Percentiles rank a stretch among this genome's conserved stretches.
These are phyloP conservation scores for Clepsis dumicolana DNA, from an alignment of 2,888 invertebrate genomes.

Conservation along the genomic window DNA sequence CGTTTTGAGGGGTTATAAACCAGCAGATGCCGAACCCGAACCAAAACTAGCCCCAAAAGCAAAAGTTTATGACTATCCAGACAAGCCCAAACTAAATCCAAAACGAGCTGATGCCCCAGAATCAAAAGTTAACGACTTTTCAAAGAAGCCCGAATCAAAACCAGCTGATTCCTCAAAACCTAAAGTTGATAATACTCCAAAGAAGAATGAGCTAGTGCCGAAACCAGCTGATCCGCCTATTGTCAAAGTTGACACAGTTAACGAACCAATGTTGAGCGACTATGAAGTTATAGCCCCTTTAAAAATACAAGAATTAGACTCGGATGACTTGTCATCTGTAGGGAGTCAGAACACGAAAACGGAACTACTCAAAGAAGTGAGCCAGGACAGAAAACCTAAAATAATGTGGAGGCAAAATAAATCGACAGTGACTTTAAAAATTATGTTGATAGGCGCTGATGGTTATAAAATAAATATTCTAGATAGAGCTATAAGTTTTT, in stretches of 20 bases:
- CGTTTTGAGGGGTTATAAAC: slow-evolving; percentile 44
- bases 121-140: not conserved
- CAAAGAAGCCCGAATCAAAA: slow-evolving; percentile 14
- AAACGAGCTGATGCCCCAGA: no score
- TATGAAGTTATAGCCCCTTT: slow-evolving; percentile 35
- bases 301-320: slow-evolving; percentile 53
- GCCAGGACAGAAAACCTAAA: slow-evolving; percentile 62
- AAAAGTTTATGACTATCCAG: not conserved
- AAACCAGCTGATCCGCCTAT: slow-evolving; percentile 2
- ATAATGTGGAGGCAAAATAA: slow-evolving; percentile 73
- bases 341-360: slow-evolving; percentile 44
- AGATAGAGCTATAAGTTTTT: slow-evolving; percentile 62
- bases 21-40: slow-evolving; percentile 16
- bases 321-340: slow-evolving; percentile 57
- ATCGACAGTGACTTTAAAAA: slow-evolving; percentile 62
- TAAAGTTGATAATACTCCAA: not conserved
- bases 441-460: slow-evolving; percentile 67
- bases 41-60: no score
- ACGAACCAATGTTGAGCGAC: slow-evolving; percentile 32
- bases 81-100: no score
- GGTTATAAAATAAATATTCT: slow-evolving; percentile 64
- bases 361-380: slow-evolving; percentile 41
- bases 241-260: slow-evolving; percentile 11
- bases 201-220: not conserved
- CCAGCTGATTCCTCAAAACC: not conserved